Evolutionary conservation across 2,113 vertebrate genomes (phyloP).

Genomic region (Apodemus speciosus): DNA sequence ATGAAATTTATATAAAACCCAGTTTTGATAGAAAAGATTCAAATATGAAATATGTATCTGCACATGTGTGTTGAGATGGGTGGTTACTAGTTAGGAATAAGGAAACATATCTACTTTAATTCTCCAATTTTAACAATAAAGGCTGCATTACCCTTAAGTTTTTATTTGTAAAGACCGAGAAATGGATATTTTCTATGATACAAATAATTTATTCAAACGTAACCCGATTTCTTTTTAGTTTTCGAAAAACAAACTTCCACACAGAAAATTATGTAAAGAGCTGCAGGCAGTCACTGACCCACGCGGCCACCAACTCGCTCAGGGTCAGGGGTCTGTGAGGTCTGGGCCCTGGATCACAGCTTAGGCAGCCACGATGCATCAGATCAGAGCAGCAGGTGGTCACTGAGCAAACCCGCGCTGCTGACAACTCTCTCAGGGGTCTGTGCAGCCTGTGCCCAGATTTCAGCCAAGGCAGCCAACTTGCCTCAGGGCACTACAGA

Average conservation of each 20-base stretch:
- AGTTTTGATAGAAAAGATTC: background rate
- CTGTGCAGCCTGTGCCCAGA: too few species aligned
- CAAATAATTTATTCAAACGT: background rate
- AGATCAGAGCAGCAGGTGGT: too few species aligned
- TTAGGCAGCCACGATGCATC: too few species aligned
- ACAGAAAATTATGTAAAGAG: background rate
- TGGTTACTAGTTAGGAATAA: background rate
- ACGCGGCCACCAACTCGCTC: too few species aligned
- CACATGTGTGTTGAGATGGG: background rate
- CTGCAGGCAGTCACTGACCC: too few species aligned
- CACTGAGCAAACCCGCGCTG: too few species aligned
- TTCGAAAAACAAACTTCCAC: constrained; percentile 3
- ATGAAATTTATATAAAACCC: background rate
- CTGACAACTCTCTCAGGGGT: too few species aligned
- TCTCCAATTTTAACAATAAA: background rate
- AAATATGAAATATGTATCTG: background rate
- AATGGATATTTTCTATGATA: background rate
- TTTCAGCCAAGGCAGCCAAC: too few species aligned
- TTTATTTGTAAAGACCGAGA: constrained; percentile 6
- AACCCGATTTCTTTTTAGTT: constrained; percentile 32
- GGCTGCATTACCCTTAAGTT: background rate
- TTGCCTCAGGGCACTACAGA: too few species aligned
- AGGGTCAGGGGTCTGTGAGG: too few species aligned
- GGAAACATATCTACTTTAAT: background rate
- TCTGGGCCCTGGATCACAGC: too few species aligned